phyloP scores from a whole-genome alignment of 2,797 vertebrate species.

The Sphenodon punctatus region DNA sequence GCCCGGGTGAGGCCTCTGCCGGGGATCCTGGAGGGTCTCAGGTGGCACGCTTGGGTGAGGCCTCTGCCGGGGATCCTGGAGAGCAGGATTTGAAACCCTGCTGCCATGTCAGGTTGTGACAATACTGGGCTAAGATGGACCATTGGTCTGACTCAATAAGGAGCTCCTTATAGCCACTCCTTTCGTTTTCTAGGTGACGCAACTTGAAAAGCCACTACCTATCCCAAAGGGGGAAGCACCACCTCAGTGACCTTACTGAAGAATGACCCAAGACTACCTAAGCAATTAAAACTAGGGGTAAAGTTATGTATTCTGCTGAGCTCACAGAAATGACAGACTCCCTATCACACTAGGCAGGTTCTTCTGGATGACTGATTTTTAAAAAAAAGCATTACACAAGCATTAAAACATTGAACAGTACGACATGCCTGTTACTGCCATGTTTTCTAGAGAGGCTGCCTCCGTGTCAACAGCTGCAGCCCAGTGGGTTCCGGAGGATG shows the following conservation, averaged over 20 bases:
- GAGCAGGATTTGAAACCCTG: too few species aligned
- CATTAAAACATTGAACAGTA: too few species aligned
- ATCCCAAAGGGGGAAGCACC: neutral
- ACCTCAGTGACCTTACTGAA: neutral
- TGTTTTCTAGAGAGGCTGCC: neutral
- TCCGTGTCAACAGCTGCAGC: neutral
- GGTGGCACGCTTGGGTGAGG: too few species aligned
- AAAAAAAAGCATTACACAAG: too few species aligned
- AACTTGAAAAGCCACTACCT: neutral
- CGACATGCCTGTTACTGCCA: neutral
- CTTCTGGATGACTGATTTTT: neutral
- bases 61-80: too few species aligned
- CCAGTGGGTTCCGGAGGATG: neutral
- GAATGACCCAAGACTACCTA: neutral
- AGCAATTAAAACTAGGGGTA: neutral
- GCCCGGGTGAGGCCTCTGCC: too few species aligned
- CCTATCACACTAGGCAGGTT: rapidly evolving
- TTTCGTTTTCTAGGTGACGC: neutral
- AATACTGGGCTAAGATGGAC: too few species aligned
- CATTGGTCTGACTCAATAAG: too few species aligned
- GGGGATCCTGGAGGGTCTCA: too few species aligned
- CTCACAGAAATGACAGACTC: neutral
- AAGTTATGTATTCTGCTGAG: neutral
- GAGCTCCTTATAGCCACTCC: too few species aligned
- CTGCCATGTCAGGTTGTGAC: too few species aligned